Percentiles rank a stretch among this genome's conserved stretches.
phyloP scores from a whole-genome alignment of 1,140 invertebrate species.

The Dendroctonus valens region DNA sequence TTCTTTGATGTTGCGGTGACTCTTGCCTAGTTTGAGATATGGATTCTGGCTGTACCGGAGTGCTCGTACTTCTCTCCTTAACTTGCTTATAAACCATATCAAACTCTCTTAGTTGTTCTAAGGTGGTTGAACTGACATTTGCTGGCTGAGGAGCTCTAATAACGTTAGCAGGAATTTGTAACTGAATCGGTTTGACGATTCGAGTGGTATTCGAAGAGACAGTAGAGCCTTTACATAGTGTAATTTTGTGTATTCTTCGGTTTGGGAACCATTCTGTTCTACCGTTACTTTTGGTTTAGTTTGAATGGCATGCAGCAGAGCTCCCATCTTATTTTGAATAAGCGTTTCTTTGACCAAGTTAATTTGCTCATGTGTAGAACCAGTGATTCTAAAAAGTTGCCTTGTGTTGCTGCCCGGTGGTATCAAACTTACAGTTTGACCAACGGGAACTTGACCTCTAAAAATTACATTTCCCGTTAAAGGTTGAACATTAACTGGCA shows the following conservation, averaged over 20 bases:
- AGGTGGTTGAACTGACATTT: constrained; percentile 56
- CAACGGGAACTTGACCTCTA: constrained; percentile 59
- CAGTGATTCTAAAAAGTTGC: constrained; percentile 49
- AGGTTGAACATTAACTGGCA: constrained; percentile 52
- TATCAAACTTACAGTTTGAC: constrained; percentile 61
- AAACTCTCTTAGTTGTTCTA: constrained; percentile 77
- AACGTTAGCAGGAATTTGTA: constrained; percentile 60
- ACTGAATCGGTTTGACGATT: constrained; percentile 55
- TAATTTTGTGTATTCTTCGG: constrained; percentile 33
- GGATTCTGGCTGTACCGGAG: constrained; percentile 38
- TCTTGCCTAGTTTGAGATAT: constrained; percentile 32
- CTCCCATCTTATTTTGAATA: constrained; percentile 52
- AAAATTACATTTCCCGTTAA: constrained; percentile 63
- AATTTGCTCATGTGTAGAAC: constrained; percentile 49
- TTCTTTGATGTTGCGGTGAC: constrained; percentile 39
- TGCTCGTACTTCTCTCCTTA: constrained; percentile 63
- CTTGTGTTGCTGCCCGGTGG: constrained; percentile 48
- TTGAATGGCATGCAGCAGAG: constrained; percentile 51
- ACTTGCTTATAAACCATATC: constrained; percentile 79
- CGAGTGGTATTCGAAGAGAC: constrained; percentile 43
- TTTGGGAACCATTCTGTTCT: constrained; percentile 45
- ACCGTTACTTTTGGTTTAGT: constrained; percentile 38
- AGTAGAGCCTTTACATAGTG: constrained; percentile 21
- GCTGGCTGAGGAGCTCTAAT: constrained; percentile 53
- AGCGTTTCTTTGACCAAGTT: constrained; percentile 50